Conservation (phyloP, 2,797 vertebrate genomes). For the Rachycentron canadum region DNA sequence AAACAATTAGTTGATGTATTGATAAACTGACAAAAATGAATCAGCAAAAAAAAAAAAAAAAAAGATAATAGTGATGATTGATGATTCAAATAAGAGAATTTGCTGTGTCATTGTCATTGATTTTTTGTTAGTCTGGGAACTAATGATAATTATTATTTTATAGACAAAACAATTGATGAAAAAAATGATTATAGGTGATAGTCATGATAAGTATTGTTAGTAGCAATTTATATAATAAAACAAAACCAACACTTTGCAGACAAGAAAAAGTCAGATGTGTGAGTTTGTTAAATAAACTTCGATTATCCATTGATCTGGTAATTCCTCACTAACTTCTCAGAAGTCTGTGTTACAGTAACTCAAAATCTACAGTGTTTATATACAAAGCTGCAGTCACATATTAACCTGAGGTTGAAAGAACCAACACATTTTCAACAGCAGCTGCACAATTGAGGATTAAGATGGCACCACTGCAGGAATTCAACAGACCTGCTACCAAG, state of each 20-base stretch:
- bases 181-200: neutral
- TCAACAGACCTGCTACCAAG: neutral
- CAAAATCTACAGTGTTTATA: neutral
- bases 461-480: neutral
- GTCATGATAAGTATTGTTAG: neutral
- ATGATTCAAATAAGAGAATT: no score
- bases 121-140: no score
- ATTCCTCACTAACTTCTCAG: neutral
- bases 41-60: no score
- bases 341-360: neutral
- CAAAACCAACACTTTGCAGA: neutral
- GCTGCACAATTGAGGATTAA: neutral
- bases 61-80: no score
- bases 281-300: no score
- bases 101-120: no score
- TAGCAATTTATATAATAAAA: neutral
- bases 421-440: neutral
- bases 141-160: no score
- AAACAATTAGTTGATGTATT: neutral
- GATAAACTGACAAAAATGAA: no score
- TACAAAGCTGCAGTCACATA: neutral
- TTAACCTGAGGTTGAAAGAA: neutral
- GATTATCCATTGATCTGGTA: no score
- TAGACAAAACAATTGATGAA: neutral
- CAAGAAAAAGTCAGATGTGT: slow-evolving; percentile 3